A percentile compares a stretch with the other conserved stretches of the same genome.
Evolutionary conservation across 2,797 vertebrate species (phyloP).

Genomic region (Sebastes reedi): DNA sequence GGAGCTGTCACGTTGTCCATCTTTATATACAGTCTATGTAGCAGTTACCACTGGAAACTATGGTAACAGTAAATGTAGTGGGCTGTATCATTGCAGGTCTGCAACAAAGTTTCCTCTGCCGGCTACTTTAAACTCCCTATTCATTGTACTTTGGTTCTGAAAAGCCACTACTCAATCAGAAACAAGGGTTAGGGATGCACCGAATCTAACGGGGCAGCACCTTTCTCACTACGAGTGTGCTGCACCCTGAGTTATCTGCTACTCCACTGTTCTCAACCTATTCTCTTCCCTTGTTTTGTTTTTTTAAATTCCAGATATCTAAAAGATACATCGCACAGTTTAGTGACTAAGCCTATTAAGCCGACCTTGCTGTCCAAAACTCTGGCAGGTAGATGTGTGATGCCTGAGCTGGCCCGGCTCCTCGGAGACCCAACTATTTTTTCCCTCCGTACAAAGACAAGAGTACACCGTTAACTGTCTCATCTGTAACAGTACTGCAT

Average conservation of each 20-base stretch:
- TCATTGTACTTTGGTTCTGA: not conserved
- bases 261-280: not conserved
- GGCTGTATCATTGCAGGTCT: not conserved
- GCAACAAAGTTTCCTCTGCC: not conserved
- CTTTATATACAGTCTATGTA: too few relatives aligned
- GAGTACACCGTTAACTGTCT: slow-evolving; percentile 6
- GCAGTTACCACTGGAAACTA: not conserved
- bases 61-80: not conserved
- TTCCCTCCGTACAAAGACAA: not conserved
- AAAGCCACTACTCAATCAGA: not conserved
- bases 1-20: too few relatives aligned
- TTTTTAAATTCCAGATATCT: not conserved
- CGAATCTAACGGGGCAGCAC: not conserved
- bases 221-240: not conserved
- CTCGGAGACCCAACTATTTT: not conserved
- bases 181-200: not conserved
- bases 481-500: not conserved
- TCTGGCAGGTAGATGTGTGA: slow-evolving; percentile 10
- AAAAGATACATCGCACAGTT: not conserved
- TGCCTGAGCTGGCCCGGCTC: not conserved
- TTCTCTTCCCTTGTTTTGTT: not conserved
- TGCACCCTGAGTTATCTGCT: not conserved
- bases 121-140: not conserved
- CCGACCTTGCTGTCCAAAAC: not conserved
- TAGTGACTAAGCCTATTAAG: slow-evolving; percentile 1